Evolutionary conservation across 2,797 vertebrate species (phyloP), one percentile per base, ranked within the genome.

Genomic region (Chaunax sp.): DNA sequence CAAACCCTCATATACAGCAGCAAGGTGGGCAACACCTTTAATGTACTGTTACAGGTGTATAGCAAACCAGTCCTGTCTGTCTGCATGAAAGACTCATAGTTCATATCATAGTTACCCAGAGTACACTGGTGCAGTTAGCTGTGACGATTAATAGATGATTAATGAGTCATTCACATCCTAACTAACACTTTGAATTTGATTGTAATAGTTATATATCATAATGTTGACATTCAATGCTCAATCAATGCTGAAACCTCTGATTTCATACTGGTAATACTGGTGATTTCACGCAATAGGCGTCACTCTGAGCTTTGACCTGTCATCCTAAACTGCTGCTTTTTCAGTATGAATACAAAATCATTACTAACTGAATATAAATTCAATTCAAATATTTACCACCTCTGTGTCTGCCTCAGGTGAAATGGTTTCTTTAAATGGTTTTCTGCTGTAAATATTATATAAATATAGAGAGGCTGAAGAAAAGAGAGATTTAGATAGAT

Each of bases 241-340:
- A 18, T 62, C 16, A 3, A 38, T 35, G 20, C 43, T 68, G 35
- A 45, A 45, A 44, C 11, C 8, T n/a, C n/a, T n/a, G n/a, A n/a
- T n/a, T n/a, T n/a, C n/a, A n/a, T n/a, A n/a, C n/a, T n/a, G n/a
- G n/a, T 5, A n/a, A 56, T 37, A 14, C 37, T 0, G 14, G 12
- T 25, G 19, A 19, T 22, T 38, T 22, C 26, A 22, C 10, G 12
- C 41, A 35, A 54, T 20, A 37, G 12, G 3, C 49, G 37, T 38
- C 22, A 33, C n/a, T 61, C 15, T 65, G 22, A 47, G 11, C 22
- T 53, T 53, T 37, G 23, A 6, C 9, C 11, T 66, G 56, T 57
- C 10, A 57, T 38, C 12, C 14, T 45, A 3, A 37, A 19, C n/a
- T 25, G 16, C 3, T 22, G 12, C 23, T 38, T 44, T 23, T 9